These are phyloP conservation scores for Myanophis thanlyinensis DNA, from an alignment of 2,113 vertebrate species.

Conservation along the genomic window DNA sequence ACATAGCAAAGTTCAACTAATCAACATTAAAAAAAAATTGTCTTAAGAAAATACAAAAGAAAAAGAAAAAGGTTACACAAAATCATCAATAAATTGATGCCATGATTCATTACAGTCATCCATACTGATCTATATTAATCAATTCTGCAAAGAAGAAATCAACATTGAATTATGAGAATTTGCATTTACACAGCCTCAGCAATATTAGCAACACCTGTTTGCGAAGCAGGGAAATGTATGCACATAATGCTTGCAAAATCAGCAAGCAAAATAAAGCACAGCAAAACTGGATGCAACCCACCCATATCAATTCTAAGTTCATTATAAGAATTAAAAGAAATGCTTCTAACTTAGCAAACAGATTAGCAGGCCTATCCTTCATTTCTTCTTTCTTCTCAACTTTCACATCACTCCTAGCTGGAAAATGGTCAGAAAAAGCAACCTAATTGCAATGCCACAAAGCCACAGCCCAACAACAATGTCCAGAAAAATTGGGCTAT, in stretches of 20 bases:
- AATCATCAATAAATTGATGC: background rate
- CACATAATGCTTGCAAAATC: background rate
- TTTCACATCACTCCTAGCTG: background rate
- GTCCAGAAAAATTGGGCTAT: background rate
- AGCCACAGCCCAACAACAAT: background rate
- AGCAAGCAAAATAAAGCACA: background rate
- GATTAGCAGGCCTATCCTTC: background rate
- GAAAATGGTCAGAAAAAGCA: background rate
- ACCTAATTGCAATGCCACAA: background rate
- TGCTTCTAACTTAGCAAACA: background rate
- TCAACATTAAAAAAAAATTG: background rate
- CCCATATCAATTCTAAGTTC: background rate
- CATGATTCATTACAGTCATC: background rate
- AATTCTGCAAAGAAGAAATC: background rate
- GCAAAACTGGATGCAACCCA: background rate
- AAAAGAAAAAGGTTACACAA: background rate
- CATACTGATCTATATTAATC: background rate
- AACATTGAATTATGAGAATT: background rate
- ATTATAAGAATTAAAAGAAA: background rate
- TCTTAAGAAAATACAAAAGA: background rate
- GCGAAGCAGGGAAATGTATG: background rate
- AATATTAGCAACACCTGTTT: background rate
- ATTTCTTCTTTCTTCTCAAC: background rate
- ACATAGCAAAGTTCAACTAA: background rate
- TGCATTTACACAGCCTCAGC: background rate